Base-by-base conservation (phyloP, 35 echinoderm and acorn worm species). In the Acanthaster planci region DNA sequence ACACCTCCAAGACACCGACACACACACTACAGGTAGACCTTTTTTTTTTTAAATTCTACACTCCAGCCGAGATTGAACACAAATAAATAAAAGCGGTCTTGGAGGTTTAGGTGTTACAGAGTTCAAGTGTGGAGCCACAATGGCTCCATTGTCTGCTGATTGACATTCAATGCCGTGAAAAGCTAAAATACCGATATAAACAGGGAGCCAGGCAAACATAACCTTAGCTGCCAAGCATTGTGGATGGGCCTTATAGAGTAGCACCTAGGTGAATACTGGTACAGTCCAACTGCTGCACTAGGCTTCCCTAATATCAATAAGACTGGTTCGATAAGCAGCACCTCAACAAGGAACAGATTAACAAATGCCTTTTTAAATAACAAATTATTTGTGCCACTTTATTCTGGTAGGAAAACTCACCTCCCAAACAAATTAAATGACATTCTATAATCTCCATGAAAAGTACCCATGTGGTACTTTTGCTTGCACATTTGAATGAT, bases 61-160 rank as follows among this genome's bases (percentile, higher is more conserved):
- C 42, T 47, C 42, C 42, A 47, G 42, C 42, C 42, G 42, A 12
- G 42, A 47, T 47, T 47, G 8, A 72, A 72, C 30, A 29, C 64
- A 72, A 72, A 72, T 72, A 72, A 72, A 72, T 72, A 72, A 26
- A 72, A 72, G 34, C 64, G 10, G 26, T 72, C 64, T 72, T 22
- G 60, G 18, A 26, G 64, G 64, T 26, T 72, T 29, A 26, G 64
- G 64, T 72, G 64, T 72, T 72, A 72, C 64, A 72, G 64, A 72
- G 64, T 72, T 72, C 64, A 72, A 72, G 64, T 72, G 64, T 72
- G 64, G 12, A 72, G 26, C 64, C 26, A 72, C 64, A 72, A 72
- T 72, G 64, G 10, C 14, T 21, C 64, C 34, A 27, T 72, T 72
- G 64, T 72, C 26, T 26, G 21, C 19, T 72, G 64, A 72, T 72